Percentiles rank a stretch among this genome's conserved stretches.
phyloP scores from a whole-genome alignment of 2,888 invertebrate species.

The Epirrhoe alternata region DNA sequence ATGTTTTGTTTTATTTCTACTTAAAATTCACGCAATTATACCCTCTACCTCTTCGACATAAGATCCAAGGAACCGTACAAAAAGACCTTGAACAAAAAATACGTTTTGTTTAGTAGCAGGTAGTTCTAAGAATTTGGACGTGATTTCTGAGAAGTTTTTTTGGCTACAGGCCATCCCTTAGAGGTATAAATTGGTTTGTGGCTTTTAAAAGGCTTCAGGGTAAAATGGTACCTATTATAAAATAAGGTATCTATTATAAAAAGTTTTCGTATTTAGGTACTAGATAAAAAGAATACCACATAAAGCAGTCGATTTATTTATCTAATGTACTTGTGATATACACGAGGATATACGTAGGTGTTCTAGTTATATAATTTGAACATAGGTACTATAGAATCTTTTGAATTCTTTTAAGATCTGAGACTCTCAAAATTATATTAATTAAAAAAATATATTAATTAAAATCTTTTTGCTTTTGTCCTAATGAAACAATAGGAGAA shows the following conservation, averaged over 20 bases:
- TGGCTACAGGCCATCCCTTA: constrained; percentile 49
- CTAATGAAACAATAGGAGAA: too few relatives aligned
- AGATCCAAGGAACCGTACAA: constrained; percentile 12
- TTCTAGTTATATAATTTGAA: too few relatives aligned
- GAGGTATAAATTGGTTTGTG: constrained; percentile 47
- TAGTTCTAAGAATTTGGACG: constrained; percentile 63
- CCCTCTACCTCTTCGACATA: constrained; percentile 1
- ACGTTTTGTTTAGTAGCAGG: constrained; percentile 57
- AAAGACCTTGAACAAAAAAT: constrained; percentile 40
- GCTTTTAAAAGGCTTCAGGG: constrained; percentile 38
- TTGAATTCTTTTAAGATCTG: too few relatives aligned
- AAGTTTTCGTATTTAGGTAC: constrained; percentile 20
- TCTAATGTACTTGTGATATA: too few relatives aligned
- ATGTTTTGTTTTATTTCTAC: constrained; percentile 56
- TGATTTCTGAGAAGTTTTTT: constrained; percentile 65
- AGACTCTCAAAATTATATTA: too few relatives aligned
- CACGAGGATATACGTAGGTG: too few relatives aligned
- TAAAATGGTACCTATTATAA: constrained; percentile 38
- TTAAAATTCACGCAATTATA: constrained; percentile 11
- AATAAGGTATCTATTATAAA: constrained; percentile 35
- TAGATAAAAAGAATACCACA: constrained; percentile 8
- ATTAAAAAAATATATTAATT: too few relatives aligned
- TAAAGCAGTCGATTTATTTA: too few relatives aligned
- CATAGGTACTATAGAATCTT: too few relatives aligned
- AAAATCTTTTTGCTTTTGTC: too few relatives aligned